Percentiles rank a stretch among this genome's conserved stretches.
Evolutionary conservation across 2,113 vertebrate species (phyloP).

Genomic region (Zosterops borbonicus): DNA sequence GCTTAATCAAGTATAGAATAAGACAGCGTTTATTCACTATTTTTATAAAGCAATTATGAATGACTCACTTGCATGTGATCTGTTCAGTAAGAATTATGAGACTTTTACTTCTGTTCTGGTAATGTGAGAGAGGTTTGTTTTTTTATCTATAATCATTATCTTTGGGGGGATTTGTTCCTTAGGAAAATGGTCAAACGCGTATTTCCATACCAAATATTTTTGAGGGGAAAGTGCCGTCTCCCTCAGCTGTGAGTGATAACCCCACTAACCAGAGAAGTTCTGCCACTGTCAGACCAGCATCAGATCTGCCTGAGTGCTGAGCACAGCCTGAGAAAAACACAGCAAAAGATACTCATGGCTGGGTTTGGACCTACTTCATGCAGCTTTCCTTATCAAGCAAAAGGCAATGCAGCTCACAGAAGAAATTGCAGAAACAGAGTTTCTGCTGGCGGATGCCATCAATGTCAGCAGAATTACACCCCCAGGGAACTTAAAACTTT

Average conservation of each 20-base stretch:
- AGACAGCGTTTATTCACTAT: slow-evolving; percentile 31
- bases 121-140: not conserved
- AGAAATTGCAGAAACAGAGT: slow-evolving; percentile 14
- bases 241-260: not conserved
- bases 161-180: not conserved
- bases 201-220: not conserved
- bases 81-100: slow-evolving; percentile 39
- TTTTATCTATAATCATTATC: not conserved
- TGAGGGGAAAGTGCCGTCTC: not conserved
- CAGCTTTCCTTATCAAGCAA: not conserved
- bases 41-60: slow-evolving; percentile 66
- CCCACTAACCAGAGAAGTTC: not conserved
- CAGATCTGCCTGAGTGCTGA: not conserved
- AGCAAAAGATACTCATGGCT: not conserved
- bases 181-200: not conserved
- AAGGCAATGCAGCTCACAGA: not conserved
- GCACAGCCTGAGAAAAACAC: not conserved
- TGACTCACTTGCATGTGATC: slow-evolving; percentile 62
- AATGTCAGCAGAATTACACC: slow-evolving; percentile 33
- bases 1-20: slow-evolving; percentile 51
- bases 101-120: slow-evolving; percentile 12
- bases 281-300: not conserved
- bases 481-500: slow-evolving; percentile 23
- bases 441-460: slow-evolving; percentile 28
- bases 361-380: not conserved